Evolutionary conservation across 2,797 vertebrate species (phyloP), one percentile per base, ranked within the genome.

Genomic region (Pseudochirops cupreus): DNA sequence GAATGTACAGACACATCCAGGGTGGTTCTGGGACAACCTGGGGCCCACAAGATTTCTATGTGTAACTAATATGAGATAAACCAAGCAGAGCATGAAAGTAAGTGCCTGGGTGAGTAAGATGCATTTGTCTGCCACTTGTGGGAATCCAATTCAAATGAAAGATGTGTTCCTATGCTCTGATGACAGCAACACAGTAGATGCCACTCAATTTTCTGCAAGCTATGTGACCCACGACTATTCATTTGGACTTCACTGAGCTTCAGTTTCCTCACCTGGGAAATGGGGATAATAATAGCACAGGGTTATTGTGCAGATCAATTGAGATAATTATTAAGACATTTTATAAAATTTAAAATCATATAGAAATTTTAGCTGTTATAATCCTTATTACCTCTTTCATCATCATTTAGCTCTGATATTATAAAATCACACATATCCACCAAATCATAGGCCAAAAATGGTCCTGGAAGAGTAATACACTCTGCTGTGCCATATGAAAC

Each of bases 51-150:
- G 96, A 12, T 50, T 55, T 52, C 93, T 0, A 0, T 29, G 24
- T 26, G 31, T 93, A 93, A 74, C 13, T 95, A 94, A 96, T 94
- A 54, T 10, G 7, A 46, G 0, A 24, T 59, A 90, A 92, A 33
- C 28, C 28, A 82, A 56, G 12, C n/a, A 50, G 4, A 58, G 11
- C 56, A 53, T 56, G 90, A 90, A 87, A 5, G 7, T 91, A n/a
- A 91, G 62, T 46, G 39, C 74, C 74, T 24, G 39, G n/a, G 21
- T 82, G 39, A 92, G 87, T 33, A 92, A 21, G 91, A 93, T 0
- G 33, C 91, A 91, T 82, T 93, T n/a, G 21, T 82, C 87, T 93
- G 91, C 52, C 13, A 82, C 9, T 82, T 46, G 21, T 82, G 21
- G 59, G 9, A 82, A 82, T 82, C 39, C 2, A 82, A 82, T 82